phyloP scores from a whole-genome alignment of 2,888 invertebrate species.

The Anoplius nigerrimus region DNA sequence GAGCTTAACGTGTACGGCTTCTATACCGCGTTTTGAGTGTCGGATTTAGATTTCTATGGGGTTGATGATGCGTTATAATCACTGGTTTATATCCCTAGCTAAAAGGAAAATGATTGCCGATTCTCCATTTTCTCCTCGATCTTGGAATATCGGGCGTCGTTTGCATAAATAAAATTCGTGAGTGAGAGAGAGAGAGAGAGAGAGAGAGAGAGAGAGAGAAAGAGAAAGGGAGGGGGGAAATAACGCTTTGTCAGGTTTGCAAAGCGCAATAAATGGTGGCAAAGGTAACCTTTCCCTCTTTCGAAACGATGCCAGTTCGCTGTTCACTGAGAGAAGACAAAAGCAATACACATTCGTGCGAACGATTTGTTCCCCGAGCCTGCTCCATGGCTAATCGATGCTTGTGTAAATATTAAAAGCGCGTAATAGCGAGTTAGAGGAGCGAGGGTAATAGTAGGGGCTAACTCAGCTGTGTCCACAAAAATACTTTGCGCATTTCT shows the following conservation, averaged over 20 bases:
- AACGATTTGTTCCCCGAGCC: conserved; percentile 24
- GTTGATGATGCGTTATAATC: conserved; percentile 53
- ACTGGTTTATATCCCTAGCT: conserved; percentile 19
- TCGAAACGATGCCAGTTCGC: not conserved
- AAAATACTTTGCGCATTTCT: conserved; percentile 32
- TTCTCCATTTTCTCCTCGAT: no score
- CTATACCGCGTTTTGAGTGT: conserved; percentile 40
- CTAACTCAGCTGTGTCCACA: conserved; percentile 56
- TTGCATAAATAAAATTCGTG: no score
- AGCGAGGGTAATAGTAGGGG: conserved; percentile 45
- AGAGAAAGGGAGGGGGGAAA: no score
- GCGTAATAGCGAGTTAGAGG: conserved; percentile 50
- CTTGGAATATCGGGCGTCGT: no score
- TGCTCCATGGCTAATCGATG: conserved; percentile 41
- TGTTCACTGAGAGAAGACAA: conserved; percentile 7
- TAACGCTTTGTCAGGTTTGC: no score
- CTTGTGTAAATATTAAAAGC: conserved; percentile 51
- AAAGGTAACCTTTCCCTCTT: no score
- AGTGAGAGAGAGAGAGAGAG: no score
- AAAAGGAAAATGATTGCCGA: not conserved
- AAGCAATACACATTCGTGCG: conserved; percentile 20
- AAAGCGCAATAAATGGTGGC: not conserved
- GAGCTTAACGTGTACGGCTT: conserved; percentile 27
- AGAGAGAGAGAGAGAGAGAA: no score
- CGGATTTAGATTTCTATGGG: conserved; percentile 51